These are phyloP conservation scores for Orchestes rusci DNA, from an alignment of 2,888 invertebrate genomes.

Conservation along the genomic window DNA sequence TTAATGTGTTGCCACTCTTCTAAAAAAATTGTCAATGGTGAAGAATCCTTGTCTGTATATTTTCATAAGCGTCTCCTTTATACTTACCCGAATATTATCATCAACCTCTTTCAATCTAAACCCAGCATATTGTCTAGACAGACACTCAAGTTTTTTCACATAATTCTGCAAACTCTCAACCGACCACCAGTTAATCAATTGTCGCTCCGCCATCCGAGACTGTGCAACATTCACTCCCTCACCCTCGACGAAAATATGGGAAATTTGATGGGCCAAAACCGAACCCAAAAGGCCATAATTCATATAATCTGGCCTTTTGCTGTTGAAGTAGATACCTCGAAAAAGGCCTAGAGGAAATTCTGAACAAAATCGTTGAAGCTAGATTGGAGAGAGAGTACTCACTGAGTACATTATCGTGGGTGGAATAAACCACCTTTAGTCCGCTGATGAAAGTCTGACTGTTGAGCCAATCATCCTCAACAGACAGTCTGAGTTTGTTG, in stretches of 20 bases:
- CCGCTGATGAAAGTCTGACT: constrained; percentile 31
- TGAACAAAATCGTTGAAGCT: constrained; percentile 18
- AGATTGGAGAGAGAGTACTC: constrained; percentile 23
- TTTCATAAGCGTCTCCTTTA: too few species aligned
- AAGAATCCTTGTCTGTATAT: too few species aligned
- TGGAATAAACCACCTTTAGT: constrained; percentile 30
- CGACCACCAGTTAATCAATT: constrained; percentile 69
- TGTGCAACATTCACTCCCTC: constrained; percentile 63
- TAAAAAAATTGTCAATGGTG: too few species aligned
- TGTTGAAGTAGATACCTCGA: constrained; percentile 37
- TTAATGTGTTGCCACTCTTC: too few species aligned
- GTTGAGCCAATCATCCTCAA: constrained; percentile 29
- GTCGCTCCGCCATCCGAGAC: constrained; percentile 30
- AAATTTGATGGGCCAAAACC: constrained; percentile 38
- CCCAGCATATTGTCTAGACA: constrained; percentile 85
- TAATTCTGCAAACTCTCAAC: constrained; percentile 71
- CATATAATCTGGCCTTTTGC: constrained; percentile 39
- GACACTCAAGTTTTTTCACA: constrained; percentile 74
- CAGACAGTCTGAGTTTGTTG: constrained; percentile 15
- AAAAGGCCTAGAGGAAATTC: constrained; percentile 39
- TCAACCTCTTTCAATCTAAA: constrained; percentile 67
- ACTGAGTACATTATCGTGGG: constrained; percentile 33
- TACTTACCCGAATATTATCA: constrained; percentile 54
- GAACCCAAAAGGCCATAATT: constrained; percentile 41
- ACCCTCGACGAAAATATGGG: constrained; percentile 47